phyloP scores from a whole-genome alignment of 2,888 invertebrate genomes.

The Thelaira solivaga region DNA sequence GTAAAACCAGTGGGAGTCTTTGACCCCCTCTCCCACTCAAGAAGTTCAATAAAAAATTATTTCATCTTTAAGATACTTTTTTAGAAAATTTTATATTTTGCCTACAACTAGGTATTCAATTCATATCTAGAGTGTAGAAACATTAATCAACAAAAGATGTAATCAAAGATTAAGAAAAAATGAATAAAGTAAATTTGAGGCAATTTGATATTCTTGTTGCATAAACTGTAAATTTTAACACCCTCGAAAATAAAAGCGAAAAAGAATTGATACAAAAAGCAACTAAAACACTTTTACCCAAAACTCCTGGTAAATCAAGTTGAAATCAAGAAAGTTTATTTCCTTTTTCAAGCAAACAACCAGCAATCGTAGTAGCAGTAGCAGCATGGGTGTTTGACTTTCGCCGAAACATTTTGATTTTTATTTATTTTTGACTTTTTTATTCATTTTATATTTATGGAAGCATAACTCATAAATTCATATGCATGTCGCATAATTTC shows the following conservation, averaged over 20 bases:
- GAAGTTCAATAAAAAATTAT: conserved; percentile 26
- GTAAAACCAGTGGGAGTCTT: conserved; percentile 6
- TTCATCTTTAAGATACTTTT: conserved; percentile 8
- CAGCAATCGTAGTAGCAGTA: too few species aligned
- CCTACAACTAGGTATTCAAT: conserved; percentile 28
- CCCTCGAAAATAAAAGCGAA: not conserved
- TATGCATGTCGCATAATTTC: conserved; percentile 48
- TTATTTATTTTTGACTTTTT: conserved; percentile 12
- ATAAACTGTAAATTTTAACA: conserved; percentile 21
- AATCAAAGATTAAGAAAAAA: conserved; percentile 2
- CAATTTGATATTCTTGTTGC: conserved; percentile 31
- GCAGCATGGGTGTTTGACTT: conserved; percentile 49
- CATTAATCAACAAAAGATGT: conserved; percentile 18
- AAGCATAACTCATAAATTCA: conserved; percentile 55
- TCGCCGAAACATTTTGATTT: conserved; percentile 42
- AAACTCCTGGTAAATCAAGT: conserved; percentile 3
- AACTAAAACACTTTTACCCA: conserved; percentile 54
- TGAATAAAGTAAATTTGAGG: conserved; percentile 39
- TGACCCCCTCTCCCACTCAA: conserved; percentile 15
- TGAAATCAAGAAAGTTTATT: conserved; percentile 23
- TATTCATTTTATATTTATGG: conserved; percentile 5
- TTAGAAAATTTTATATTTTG: not conserved
- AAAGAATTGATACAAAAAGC: conserved; percentile 8
- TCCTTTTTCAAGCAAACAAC: not conserved
- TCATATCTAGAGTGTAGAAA: conserved; percentile 6